Evolutionary conservation across 1,140 invertebrate species (phyloP), one percentile per base, ranked within the genome.

Genomic region (Pseudomyrmex concolor): DNA sequence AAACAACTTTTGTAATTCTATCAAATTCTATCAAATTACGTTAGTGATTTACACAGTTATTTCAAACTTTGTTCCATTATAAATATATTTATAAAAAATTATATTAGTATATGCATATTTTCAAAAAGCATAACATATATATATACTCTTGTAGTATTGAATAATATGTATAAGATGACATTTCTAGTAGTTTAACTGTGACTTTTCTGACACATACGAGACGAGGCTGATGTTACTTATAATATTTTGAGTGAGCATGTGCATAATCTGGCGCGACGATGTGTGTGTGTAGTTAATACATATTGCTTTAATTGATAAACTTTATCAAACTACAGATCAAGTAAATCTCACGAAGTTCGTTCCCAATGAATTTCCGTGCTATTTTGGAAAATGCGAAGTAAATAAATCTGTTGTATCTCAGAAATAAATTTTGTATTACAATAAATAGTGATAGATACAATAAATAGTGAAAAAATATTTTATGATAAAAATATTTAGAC

Each of bases 281-380:
- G 70, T 70, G 70, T 70, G 70, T 45, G 15, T 59, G 66, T 70
- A 80, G 34, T 80, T 80, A 78, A 78, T 68, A 34, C 34, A 34
- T 34, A 80, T 70, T 71, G 70, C 54, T 54, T 80, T 54, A 59
- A 70, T 80, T 59, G 76, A 80, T 80, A 80, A 19, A 50, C 25
- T 48, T 34, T 0, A 34, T 34, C 34, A 34, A 34, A 34, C 34
- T 34, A 34, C 34, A 34, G 43, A 71, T 80, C 43, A 22, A 25
- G 64, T 55, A 70, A 78, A 70, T 70, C 15, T 50, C 12, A 50
- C 22, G n/a, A 80, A 60, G 66, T 80, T 80, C n/a, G 57, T 59
- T 78, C 17, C 17, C 17, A n/a, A 59, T 4, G 3, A 59, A 80
- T 60, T 34, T 59, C 7, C 7, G 19, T 22, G 54, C 34, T 59